A percentile compares a stretch with the other conserved stretches of the same genome.
Evolutionary conservation across 2,113 vertebrate species (phyloP).

Genomic region (Hucho hucho): DNA sequence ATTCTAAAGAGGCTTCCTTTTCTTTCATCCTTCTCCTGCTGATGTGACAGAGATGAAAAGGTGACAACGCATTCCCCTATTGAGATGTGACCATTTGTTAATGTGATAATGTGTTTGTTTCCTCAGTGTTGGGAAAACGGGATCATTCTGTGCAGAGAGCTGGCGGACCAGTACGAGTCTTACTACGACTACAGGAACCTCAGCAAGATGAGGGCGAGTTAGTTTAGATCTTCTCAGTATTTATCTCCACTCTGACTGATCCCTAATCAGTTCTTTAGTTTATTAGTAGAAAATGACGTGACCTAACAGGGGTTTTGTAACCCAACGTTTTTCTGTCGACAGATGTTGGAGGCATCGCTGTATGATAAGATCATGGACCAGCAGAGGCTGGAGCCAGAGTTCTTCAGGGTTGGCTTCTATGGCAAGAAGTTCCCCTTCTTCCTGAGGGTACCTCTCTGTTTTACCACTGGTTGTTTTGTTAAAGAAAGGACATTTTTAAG

Average conservation of each 20-base stretch:
- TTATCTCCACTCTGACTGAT: not conserved
- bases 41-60: too few species aligned
- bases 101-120: constrained; percentile 8
- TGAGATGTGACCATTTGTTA: too few species aligned
- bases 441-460: constrained; percentile 78
- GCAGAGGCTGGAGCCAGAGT: constrained; percentile 94
- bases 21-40: too few species aligned
- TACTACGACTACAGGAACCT: constrained; percentile 98
- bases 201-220: constrained; percentile 97
- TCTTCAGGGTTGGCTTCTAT: constrained; percentile 98
- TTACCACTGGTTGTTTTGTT: not conserved
- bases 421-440: constrained; percentile 99
- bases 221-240: too few species aligned
- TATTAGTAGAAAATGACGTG: too few species aligned
- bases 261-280: not conserved
- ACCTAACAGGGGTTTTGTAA: not conserved
- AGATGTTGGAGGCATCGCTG: constrained; percentile 96
- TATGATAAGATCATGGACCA: constrained; percentile 99
- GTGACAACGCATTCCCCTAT: too few species aligned
- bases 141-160: constrained; percentile 94
- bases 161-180: constrained; percentile 95
- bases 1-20: too few species aligned
- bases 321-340: not conserved
- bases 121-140: constrained; percentile 97
- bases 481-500: too few species aligned